These are phyloP conservation scores for Eudyptes chrysolophus DNA, from an alignment of 2,113 vertebrate species.

Conservation along the genomic window DNA sequence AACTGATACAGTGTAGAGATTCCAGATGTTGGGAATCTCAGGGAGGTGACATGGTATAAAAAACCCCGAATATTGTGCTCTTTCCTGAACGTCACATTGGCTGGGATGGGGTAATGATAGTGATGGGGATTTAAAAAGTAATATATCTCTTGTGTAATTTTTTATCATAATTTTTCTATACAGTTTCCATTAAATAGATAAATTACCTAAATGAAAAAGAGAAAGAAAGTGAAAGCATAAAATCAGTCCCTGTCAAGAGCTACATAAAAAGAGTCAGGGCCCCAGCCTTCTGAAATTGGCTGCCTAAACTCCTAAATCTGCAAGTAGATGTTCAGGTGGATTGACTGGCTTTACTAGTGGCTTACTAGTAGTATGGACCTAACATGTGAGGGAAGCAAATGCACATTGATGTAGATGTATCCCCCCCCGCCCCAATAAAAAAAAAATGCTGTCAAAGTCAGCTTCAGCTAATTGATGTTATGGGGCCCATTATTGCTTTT, in stretches of 20 bases:
- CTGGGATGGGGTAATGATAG: neutral
- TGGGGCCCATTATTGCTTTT: neutral
- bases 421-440: too few species aligned
- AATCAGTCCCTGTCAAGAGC: slow-evolving; percentile 51
- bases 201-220: slow-evolving; percentile 45
- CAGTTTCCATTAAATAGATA: slow-evolving; percentile 52
- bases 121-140: slow-evolving; percentile 31
- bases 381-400: neutral
- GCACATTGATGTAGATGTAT: neutral
- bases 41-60: neutral
- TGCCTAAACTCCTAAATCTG: neutral
- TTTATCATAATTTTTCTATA: slow-evolving; percentile 49
- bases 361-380: neutral
- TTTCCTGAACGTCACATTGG: neutral
- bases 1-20: neutral
- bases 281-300: neutral
- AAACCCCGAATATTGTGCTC: neutral
- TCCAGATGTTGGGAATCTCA: neutral
- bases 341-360: neutral
- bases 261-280: neutral
- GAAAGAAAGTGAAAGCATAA: slow-evolving; percentile 29
- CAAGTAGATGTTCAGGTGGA: neutral
- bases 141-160: slow-evolving; percentile 40
- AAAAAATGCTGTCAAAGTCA: neutral
- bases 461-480: neutral